Evolutionary conservation across 1,140 invertebrate species (phyloP), one percentile per base, ranked within the genome.

Genomic region (Drosophila nikananu): DNA sequence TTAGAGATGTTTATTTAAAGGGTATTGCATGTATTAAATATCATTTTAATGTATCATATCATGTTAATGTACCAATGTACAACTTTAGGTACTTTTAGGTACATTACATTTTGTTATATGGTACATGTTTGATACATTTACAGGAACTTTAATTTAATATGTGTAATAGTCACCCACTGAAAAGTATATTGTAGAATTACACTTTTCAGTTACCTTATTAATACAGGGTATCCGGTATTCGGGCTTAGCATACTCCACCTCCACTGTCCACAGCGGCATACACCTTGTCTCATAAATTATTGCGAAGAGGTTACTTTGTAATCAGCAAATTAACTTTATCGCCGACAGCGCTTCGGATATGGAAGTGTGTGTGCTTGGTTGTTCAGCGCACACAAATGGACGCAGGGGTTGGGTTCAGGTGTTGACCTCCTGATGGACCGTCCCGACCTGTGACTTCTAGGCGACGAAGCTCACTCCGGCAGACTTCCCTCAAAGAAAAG

Each of bases 261-360:
- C 76, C 55, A 32, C 61, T 64, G 57, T 42, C 70, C 77, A 75
- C 54, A 57, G 9, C 54, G 21, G 73, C 81, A 74, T 84, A 81
- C 78, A 84, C 82, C 82, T 81, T 63, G 74, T 42, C 59, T 58
- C 70, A 84, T 86, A 84, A 86, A 86, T 86, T 81, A 86, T 86
- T 58, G 72, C 78, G 48, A 70, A 73, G 81, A 80, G 77, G 82
- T 81, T 84, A 84, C 82, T 84, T 84, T 84, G 82, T 86, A 86
- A 86, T 86, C 82, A 86, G 82, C 77, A 84, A 86, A 86, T 86
- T 86, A 84, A 81, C 81, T 86, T 84, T 78, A 86, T 86, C 68
- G 82, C 82, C 82, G 62, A 51, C 57, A 64, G 82, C 82, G 49
- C 44, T 65, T 77, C 66, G 63, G 54, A 64, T 32, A 60, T 48